phyloP scores from a whole-genome alignment of 2,888 invertebrate species.

The Aelia acuminata region DNA sequence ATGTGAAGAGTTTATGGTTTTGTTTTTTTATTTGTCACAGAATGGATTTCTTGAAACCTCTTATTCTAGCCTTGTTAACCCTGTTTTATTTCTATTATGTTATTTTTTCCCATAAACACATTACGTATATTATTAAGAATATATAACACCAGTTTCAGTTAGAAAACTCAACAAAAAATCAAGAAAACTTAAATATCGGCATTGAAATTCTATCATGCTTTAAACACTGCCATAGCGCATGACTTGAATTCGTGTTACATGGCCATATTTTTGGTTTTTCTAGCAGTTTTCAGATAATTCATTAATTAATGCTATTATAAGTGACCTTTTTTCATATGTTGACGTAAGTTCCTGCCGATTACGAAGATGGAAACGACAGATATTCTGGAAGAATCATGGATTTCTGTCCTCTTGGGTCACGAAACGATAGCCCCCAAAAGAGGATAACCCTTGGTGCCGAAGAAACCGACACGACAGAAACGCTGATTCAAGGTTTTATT shows the following conservation, averaged over 20 bases:
- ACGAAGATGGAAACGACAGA: background rate
- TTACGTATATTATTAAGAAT: too few relatives aligned
- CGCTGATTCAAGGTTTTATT: background rate
- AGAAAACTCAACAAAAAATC: too few relatives aligned
- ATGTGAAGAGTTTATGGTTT: too few relatives aligned
- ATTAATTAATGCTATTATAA: background rate
- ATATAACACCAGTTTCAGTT: too few relatives aligned
- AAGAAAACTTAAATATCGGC: background rate
- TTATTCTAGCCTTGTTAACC: too few relatives aligned
- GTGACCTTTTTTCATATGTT: background rate
- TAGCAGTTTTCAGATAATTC: background rate
- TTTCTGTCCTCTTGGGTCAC: background rate
- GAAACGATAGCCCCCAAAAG: background rate
- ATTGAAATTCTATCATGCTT: background rate
- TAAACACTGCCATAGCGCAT: background rate
- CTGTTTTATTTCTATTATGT: too few relatives aligned
- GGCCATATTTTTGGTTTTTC: background rate
- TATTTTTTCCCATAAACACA: too few relatives aligned
- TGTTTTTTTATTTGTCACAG: too few relatives aligned
- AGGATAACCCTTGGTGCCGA: slow-evolving; percentile 35
- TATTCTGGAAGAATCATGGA: background rate
- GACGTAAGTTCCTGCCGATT: slow-evolving; percentile 2
- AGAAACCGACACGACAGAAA: slow-evolving; percentile 4
- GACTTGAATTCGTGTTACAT: background rate
- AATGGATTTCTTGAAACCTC: too few relatives aligned